Evolutionary conservation across 2,113 vertebrate genomes (phyloP).

Genomic region (Tinamus guttatus): DNA sequence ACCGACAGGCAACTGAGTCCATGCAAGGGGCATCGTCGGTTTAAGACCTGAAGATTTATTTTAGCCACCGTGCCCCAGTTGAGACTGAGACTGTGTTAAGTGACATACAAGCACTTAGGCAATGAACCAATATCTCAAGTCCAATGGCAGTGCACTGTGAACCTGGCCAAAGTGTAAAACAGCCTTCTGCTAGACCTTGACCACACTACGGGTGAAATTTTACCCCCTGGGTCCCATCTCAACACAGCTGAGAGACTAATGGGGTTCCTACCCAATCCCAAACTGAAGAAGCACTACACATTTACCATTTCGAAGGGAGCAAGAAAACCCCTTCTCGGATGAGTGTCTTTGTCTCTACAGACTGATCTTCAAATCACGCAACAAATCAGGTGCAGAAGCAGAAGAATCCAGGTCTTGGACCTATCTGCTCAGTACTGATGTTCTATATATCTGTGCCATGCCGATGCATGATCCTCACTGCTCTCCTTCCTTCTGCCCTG

Average conservation of each 20-base stretch:
- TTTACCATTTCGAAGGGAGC: neutral
- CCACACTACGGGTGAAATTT: neutral
- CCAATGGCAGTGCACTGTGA: neutral
- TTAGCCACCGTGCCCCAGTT: neutral
- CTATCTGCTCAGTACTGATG: neutral
- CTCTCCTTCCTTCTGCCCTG: neutral
- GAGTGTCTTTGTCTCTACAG: neutral
- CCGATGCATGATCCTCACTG: accelerated
- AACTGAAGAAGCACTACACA: neutral
- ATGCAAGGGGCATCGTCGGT: neutral
- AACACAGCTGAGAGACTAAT: neutral
- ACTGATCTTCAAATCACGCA: neutral
- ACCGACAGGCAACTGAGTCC: neutral
- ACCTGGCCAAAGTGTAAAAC: neutral
- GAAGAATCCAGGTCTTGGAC: neutral
- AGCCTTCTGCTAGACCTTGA: neutral
- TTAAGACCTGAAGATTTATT: neutral
- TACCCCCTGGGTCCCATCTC: neutral
- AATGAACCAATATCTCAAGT: neutral
- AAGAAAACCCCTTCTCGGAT: neutral
- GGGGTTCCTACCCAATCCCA: neutral
- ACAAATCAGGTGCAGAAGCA: neutral
- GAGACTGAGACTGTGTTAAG: neutral
- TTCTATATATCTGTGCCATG: neutral
- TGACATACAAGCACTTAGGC: neutral